These are phyloP conservation scores for Pantelozetes paolii DNA, from an alignment of 2,888 invertebrate genomes.

Conservation along the genomic window DNA sequence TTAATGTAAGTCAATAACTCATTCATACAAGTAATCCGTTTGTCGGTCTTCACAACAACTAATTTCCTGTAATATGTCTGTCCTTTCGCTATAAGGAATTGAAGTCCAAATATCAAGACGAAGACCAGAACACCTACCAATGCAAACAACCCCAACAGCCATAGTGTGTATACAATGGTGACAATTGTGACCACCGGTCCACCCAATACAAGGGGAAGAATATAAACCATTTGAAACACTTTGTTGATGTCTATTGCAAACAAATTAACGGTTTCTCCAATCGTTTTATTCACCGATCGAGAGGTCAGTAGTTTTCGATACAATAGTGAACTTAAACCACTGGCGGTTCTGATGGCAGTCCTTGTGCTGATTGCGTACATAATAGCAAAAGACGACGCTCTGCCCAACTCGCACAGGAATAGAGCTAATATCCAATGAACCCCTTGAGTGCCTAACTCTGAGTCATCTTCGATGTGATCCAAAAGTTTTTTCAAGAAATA, in stretches of 20 bases:
- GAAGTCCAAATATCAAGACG: conserved; percentile 57
- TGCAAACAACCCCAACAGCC: conserved; percentile 58
- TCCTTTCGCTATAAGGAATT: conserved; percentile 54
- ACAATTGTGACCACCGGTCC: conserved; percentile 58
- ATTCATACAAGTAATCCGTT: conserved; percentile 58
- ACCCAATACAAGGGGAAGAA: conserved; percentile 58
- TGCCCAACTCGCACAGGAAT: conserved; percentile 54
- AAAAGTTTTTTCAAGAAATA: conserved; percentile 56
- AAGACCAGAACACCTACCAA: conserved; percentile 57
- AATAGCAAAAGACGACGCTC: conserved; percentile 56
- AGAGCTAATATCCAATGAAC: conserved; percentile 56
- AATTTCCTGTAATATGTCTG: conserved; percentile 53
- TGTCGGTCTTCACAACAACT: conserved; percentile 52
- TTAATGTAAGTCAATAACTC: conserved; percentile 61
- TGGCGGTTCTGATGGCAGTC: conserved; percentile 51
- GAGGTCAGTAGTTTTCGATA: conserved; percentile 54
- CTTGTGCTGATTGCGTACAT: conserved; percentile 58
- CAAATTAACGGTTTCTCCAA: conserved; percentile 58
- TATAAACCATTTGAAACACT: conserved; percentile 58
- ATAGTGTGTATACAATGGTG: conserved; percentile 56
- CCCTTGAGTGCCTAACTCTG: conserved; percentile 52
- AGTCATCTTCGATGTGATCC: conserved; percentile 53
- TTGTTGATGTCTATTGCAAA: conserved; percentile 60
- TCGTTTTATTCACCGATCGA: conserved; percentile 56
- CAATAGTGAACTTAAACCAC: conserved; percentile 51